Conservation (phyloP, 2,797 vertebrate species). For the Falco novaeseelandiae region DNA sequence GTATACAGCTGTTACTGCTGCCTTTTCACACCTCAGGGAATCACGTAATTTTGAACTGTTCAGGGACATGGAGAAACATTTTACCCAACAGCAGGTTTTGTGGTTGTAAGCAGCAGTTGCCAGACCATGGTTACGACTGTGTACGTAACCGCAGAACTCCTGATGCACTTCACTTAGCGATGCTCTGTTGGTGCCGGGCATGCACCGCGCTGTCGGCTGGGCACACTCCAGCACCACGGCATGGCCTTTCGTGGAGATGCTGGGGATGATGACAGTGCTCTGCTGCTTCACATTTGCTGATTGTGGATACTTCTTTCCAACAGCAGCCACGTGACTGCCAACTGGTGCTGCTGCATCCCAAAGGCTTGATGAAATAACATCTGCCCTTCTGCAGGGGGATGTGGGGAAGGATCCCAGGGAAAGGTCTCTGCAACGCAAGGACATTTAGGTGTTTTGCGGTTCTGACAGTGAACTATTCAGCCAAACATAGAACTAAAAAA, state of each 20-base stretch:
- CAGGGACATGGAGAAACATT: rapidly evolving
- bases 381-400: not conserved
- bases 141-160: rapidly evolving
- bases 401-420: rapidly evolving
- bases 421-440: not conserved
- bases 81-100: not conserved
- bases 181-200: not conserved
- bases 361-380: not conserved
- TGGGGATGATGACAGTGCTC: not conserved
- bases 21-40: not conserved
- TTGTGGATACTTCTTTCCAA: not conserved
- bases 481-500: not conserved
- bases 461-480: not conserved
- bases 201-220: rapidly evolving
- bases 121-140: too few relatives aligned
- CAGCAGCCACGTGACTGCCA: rapidly evolving
- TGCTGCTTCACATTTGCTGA: rapidly evolving
- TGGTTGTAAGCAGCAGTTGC: not conserved
- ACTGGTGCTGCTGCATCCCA: not conserved
- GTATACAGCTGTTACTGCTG: not conserved
- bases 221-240: rapidly evolving
- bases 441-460: not conserved
- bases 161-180: rapidly evolving
- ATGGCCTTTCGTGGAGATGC: rapidly evolving
- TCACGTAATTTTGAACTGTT: not conserved